Base-by-base conservation (phyloP, 1,140 invertebrate genomes). In the Conus betulinus region DNA sequence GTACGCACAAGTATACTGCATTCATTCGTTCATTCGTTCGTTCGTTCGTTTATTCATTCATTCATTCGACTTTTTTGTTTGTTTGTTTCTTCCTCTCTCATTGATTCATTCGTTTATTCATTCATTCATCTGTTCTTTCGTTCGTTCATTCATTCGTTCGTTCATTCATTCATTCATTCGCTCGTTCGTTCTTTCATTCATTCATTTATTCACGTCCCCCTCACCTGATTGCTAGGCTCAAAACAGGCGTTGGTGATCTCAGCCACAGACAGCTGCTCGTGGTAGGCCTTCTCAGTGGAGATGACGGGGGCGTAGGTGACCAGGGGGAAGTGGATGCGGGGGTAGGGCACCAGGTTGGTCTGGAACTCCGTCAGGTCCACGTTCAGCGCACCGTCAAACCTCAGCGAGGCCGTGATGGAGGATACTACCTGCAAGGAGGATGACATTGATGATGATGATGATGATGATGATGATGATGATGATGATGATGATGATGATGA, bases 141-240 rank as follows among this genome's bases (percentile, higher is more conserved):
- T 74, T 20, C 7, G 20, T 74, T 20, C 23, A 20, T 74, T 20
- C 23, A 20, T 74, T 20, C 23, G 7, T 74, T 20, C 23, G 5
- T 15, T 7, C 23, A n/a, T 74, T 7, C n/a, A 25, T 74, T 20
- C 23, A 25, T 20, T 7, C n/a, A 0, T 74, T 74, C 23, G 67
- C 39, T 78, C 39, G 76, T 39, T 39, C 39, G 76, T 78, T 25
- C 39, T 0, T 78, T 25, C 39, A 15, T 39, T 39, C 15, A 7
- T 78, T 25, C 15, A 39, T 78, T 1, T 39, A 6, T 17, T 23
- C n/a, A 25, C 60, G 60, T 3, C 3, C 39, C 3, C 39, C 39
- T 39, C 25, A 98, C 98, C 96, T 98, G 97, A 95, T 98, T 98
- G 91, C 97, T 96, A 60, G 97, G 97, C 94, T 98, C 97, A 95